Evolutionary conservation across 2,797 vertebrate genomes (phyloP).

Genomic region (Labeo calbasu): DNA sequence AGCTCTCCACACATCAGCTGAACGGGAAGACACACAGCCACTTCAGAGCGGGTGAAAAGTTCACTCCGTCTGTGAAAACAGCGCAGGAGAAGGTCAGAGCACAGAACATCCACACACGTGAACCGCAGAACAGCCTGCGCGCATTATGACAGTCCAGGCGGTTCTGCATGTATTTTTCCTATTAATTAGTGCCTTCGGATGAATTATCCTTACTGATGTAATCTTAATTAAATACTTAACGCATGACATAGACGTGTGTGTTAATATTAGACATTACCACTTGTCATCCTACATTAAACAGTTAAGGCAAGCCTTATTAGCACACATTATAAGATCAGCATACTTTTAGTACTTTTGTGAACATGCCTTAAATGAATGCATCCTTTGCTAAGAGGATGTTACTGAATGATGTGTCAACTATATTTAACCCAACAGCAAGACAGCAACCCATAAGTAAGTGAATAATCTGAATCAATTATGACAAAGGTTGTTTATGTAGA

Average conservation of each 20-base stretch:
- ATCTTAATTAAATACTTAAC: conserved; percentile 23
- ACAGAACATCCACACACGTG: not conserved
- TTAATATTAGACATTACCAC: conserved; percentile 12
- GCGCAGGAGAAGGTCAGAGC: conserved; percentile 12
- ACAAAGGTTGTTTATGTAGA: not conserved
- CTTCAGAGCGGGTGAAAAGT: conserved; percentile 38
- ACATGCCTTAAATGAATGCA: not conserved
- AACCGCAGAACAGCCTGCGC: not conserved
- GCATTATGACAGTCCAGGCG: not conserved
- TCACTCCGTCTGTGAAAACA: conserved; percentile 18
- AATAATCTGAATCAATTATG: not conserved
- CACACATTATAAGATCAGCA: not conserved
- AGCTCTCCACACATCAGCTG: conserved; percentile 5
- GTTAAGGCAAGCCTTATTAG: not conserved
- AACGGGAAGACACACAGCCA: not conserved
- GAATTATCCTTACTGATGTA: conserved; percentile 27
- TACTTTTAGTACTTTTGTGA: not conserved
- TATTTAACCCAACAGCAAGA: not conserved
- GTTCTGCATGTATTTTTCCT: conserved; percentile 5
- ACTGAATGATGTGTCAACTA: not conserved
- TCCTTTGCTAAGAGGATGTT: not conserved
- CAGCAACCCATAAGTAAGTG: not conserved
- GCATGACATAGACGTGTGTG: not conserved
- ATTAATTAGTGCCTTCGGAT: not conserved
- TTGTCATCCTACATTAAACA: not conserved